Evolutionary conservation across 53 echinoderm and acorn worm species (phyloP), one percentile per base, ranked within the genome.

Genomic region (Antedon mediterranea): DNA sequence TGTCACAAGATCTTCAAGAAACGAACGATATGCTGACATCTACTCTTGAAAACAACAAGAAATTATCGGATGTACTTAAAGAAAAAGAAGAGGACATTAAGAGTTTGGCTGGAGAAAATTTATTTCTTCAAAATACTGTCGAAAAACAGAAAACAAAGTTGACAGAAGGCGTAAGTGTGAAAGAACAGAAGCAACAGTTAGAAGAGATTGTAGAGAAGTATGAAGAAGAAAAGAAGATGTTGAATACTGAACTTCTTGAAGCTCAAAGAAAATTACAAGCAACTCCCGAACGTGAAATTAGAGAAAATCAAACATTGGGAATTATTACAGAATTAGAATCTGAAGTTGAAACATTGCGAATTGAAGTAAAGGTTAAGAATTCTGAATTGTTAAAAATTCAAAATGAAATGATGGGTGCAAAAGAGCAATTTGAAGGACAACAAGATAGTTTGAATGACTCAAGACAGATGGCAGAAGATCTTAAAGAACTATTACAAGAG

Each of bases 41-140:
- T 3, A 85, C 88, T 0, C 70, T 86, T 15, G 89, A 87, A 28
- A 87, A 83, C 43, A 89, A 89, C n/a, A 81, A 86, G 37, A 85
- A 89, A 72, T 82, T 95, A 20, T 79, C 89, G 27, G 91, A 89
- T 0, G 43, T 95, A 41, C 73, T 95, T 33, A 89, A 82, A 29
- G 89, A 89, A 74, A 95, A 89, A 44, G 97, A 95, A 26, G 76
- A 72, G 23, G 97, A 95, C 33, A 90, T 95, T 32, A 91, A 82
- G 77, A 87, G 78, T 28, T 79, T 95, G 32, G 97, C 89, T 0
- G 80, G 88, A 34, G 97, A 95, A 42, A 95, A 91, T 79, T 76
- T 87, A 32, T 92, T 87, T 84, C 89, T 87, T 44, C 81, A 92
- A 71, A 87, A 89, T 34, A 83, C 84, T 72, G 83, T 92, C 4